A percentile compares a stretch with the other conserved stretches of the same genome.
Evolutionary conservation across 2,888 invertebrate species (phyloP).

Genomic region (Hyposoter didymator): DNA sequence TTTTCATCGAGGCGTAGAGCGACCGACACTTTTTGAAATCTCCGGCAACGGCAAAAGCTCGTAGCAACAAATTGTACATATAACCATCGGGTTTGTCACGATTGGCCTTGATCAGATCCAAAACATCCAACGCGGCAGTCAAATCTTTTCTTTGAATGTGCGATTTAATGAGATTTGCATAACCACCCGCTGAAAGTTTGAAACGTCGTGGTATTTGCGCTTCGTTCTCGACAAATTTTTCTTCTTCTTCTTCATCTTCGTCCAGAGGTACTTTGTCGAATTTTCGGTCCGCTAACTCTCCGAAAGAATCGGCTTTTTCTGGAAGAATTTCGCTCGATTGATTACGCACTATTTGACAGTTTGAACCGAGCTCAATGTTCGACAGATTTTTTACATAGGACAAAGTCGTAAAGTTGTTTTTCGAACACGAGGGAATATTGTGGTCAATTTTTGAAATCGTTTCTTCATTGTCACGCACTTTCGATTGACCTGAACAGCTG

Average conservation of each 20-base stretch:
- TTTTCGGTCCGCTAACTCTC: slow-evolving; percentile 72
- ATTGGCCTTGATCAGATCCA: slow-evolving; percentile 93
- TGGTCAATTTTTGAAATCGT: neutral
- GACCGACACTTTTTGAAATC: slow-evolving; percentile 94
- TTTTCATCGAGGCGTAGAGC: slow-evolving; percentile 93
- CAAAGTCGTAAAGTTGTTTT: neutral
- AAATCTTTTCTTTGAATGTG: slow-evolving; percentile 88
- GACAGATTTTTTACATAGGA: neutral
- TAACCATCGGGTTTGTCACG: slow-evolving; percentile 91
- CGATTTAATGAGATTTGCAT: slow-evolving; percentile 90
- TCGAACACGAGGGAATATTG: neutral
- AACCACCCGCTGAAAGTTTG: slow-evolving; percentile 87
- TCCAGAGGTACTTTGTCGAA: slow-evolving; percentile 76
- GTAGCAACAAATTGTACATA: slow-evolving; percentile 93
- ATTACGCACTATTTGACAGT: slow-evolving; percentile 10
- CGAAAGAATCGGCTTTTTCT: slow-evolving; percentile 74
- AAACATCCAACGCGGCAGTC: slow-evolving; percentile 91
- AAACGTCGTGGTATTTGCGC: slow-evolving; percentile 66
- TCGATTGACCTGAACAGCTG: neutral
- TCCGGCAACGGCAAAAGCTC: slow-evolving; percentile 93
- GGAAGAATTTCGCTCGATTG: slow-evolving; percentile 53
- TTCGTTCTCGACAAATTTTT: slow-evolving; percentile 74
- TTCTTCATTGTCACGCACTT: neutral
- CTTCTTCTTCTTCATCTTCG: slow-evolving; percentile 75
- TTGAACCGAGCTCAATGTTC: neutral